Evolutionary conservation across 2,797 vertebrate genomes (phyloP), one percentile per base, ranked within the genome.

Genomic region (Tinamus major): DNA sequence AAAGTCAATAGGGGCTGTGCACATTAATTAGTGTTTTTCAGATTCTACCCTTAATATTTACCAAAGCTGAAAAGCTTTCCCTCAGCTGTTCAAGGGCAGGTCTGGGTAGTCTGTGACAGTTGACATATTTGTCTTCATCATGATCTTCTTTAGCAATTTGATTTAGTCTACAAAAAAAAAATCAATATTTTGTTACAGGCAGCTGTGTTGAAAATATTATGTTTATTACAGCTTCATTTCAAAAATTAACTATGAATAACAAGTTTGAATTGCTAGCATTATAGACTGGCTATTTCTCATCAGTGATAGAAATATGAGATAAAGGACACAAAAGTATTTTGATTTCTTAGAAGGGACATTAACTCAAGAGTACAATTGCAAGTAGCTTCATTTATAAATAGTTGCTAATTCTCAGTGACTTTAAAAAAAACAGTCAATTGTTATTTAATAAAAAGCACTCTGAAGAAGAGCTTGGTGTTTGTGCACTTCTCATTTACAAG

Each of bases 21-120:
- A 90, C 86, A 78, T 69, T 93, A 90, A 91, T 90, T 90, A 89
- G 33, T 63, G 62, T 48, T 96, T 93, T 93, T 77, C 69, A 89
- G 44, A 93, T 79, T 87, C 67, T 79, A 27, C 77, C 69, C 46
- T 91, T 94, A 79, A 61, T 93, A 93, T 87, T 95, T 95, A 95
- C 51, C 35, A 85, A 89, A 91, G 70, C 35, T 92, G 76, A 80
- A 93, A 76, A 79, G 8, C 18, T 90, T 85, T 94, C 9, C 7
- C 9, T 87, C 56, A 64, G 51, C 26, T 69, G 85, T 24, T 41
- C 70, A 92, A 85, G 79, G 86, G 39, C 68, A 92, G 49, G 33
- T 42, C 16, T 74, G 37, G 7, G 18, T 14, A 65, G 7, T 31
- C 42, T 39, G 21, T 53, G 15, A 49, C 19, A 72, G 46, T 35